Evolutionary conservation across 2,888 invertebrate genomes (phyloP), one percentile per base, ranked within the genome.

Genomic region (Leuctra nigra): DNA sequence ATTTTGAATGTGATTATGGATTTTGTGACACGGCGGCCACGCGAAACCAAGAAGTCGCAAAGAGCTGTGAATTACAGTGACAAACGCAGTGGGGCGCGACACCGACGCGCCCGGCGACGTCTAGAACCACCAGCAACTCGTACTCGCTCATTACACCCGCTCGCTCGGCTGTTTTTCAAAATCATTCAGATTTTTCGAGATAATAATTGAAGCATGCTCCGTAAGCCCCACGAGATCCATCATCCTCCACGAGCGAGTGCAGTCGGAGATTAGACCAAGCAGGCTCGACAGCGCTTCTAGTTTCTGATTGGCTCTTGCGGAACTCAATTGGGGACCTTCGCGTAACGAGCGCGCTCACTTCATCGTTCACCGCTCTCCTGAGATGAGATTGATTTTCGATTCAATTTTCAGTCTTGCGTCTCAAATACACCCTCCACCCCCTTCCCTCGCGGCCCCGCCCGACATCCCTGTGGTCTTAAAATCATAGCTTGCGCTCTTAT

Each of bases 321-420:
- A 56, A 56, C 50, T 53, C 56, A 52, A 56, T 56, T 56, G 56
- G 52, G 53, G 52, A 29, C 41, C 33, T 35, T 33, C n/a, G 56
- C 23, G 33, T 56, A 52, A 52, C 50, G 39, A 50, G 41, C 29
- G 52, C 22, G 24, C 35, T 39, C 24, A 3, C 44, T 4, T 25
- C 39, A 29, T 35, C 41, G 24, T 35, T 41, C 50, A 41, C 41
- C 50, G 41, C 56, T 22, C 38, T 56, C 53, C 44, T 16, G 41
- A 35, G 50, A 50, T 38, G 38, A 58, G 58, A 58, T 58, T 58
- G 58, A 58, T 58, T 58, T 58, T 58, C 58, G 58, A 58, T 58
- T 58, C 55, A 55, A 58, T 58, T 58, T 58, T 58, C 55, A 54
- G 58, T 46, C 53, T 57, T 53, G 57, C 52, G 46, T 46, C 52